These are phyloP conservation scores for Hylaeus anthracinus DNA, from an alignment of 1,140 invertebrate genomes.

Conservation along the genomic window DNA sequence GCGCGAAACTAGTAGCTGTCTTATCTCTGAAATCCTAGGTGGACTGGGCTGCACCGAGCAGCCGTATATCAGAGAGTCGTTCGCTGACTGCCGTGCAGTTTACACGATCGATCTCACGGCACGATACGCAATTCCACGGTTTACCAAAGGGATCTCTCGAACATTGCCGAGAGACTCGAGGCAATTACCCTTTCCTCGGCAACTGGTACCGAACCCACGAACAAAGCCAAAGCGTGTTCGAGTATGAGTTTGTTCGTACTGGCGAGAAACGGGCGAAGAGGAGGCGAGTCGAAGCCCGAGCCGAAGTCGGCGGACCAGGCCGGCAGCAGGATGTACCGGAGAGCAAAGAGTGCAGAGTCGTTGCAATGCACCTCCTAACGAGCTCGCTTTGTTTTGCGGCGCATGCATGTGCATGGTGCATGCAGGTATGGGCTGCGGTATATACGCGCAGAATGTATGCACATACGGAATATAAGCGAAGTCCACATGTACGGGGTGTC, in stretches of 20 bases:
- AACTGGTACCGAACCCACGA: slow-evolving; percentile 57
- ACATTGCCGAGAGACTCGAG: slow-evolving; percentile 57
- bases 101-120: slow-evolving; percentile 45
- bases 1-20: slow-evolving; percentile 37
- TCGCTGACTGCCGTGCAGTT: slow-evolving; percentile 35
- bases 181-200: slow-evolving; percentile 65
- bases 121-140: slow-evolving; percentile 45
- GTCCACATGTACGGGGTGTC: slow-evolving; percentile 71
- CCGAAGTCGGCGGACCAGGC: slow-evolving; percentile 41
- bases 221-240: slow-evolving; percentile 64
- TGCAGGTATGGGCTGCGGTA: slow-evolving; percentile 64
- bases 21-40: slow-evolving; percentile 50
- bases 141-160: slow-evolving; percentile 51
- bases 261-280: slow-evolving; percentile 65
- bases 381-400: slow-evolving; percentile 80
- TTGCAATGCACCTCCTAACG: slow-evolving; percentile 80
- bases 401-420: slow-evolving; percentile 71
- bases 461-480: slow-evolving; percentile 68
- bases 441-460: slow-evolving; percentile 65
- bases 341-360: slow-evolving; percentile 75
- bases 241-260: slow-evolving; percentile 65
- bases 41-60: slow-evolving; percentile 34
- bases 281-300: slow-evolving; percentile 29
- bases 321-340: slow-evolving; percentile 76
- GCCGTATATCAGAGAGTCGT: slow-evolving; percentile 30